Evolutionary conservation across 2,797 vertebrate genomes (phyloP), one percentile per base, ranked within the genome.

Genomic region (Neosilurus hyrtlii): DNA sequence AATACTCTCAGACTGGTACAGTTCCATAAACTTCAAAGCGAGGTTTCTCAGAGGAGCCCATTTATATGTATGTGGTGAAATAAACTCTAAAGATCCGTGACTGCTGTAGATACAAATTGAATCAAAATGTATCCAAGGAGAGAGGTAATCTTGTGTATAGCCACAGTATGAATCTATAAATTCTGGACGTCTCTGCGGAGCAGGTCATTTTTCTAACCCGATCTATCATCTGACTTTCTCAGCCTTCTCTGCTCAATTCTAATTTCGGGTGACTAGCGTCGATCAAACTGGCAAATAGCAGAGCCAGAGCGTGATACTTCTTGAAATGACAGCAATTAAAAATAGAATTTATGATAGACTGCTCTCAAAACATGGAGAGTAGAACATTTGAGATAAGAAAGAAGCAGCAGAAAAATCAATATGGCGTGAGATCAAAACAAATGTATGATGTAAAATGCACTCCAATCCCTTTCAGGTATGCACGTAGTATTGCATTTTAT

Each of bases 121-220:
- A 81, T 82, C 65, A 85, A 65, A 81, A 81, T 61, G 52, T 63
- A 76, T 63, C 84, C 24, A 61, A 24, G 49, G 63, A 65, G 30
- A 83, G 65, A 62, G 63, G 73, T 63, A 57, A 52, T 49, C 59
- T 49, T 30, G 71, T 71, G 49, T 73, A 78, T 68, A 52, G 62
- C 67, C 79, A 54, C n/a, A 16, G 37, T 80, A 66, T 80, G 75
- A 84, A 86, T 79, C 68, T 84, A 79, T 84, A 82, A 82, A 84
- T 79, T 84, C 11, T 75, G 73, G 43, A 22, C 57, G 59, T 71
- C 81, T 63, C 76, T 52, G 77, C 1, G 26, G 66, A 83, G 56
- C 10, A 57, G 73, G 66, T 62, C 22, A 81, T 77, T 83, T 83
- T 86, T 80, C 57, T 63, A 76, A 77, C 43, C 22, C 54, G 63